These are phyloP conservation scores for Aphrocallistes beatrix DNA, from an alignment of 37 sponge, comb jelly and placozoan species.

Conservation along the genomic window DNA sequence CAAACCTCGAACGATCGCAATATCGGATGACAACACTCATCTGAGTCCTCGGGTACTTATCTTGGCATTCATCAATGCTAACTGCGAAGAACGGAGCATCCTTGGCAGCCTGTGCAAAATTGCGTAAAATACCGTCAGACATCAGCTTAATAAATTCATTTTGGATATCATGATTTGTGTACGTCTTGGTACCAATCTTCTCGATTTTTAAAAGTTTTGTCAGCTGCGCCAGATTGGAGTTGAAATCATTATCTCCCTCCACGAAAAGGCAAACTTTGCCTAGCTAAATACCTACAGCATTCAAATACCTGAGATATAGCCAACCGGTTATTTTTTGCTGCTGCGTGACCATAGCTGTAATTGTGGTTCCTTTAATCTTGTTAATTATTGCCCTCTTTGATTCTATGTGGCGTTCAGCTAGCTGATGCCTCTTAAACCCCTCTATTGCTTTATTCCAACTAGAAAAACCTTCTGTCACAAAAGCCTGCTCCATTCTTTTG, in stretches of 20 bases:
- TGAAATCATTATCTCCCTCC: background rate
- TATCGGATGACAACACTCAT: background rate
- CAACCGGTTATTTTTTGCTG: background rate
- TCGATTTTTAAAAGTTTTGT: background rate
- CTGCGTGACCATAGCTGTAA: background rate
- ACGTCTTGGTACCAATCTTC: background rate
- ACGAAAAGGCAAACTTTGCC: background rate
- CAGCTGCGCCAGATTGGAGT: background rate
- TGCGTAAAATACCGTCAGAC: background rate
- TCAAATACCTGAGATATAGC: background rate
- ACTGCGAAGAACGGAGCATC: background rate
- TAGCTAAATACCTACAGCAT: background rate
- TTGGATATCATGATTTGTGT: background rate
- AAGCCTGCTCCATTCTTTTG: background rate
- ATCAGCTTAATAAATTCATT: background rate
- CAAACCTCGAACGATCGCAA: background rate
- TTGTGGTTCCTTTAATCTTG: background rate
- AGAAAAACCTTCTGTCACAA: background rate
- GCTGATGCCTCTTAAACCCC: background rate
- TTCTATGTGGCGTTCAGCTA: background rate
- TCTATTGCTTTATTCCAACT: background rate
- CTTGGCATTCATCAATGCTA: background rate
- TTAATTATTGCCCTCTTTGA: background rate
- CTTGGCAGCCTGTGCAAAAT: background rate
- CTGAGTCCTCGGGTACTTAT: background rate